Evolutionary conservation across 1,140 invertebrate species (phyloP), one percentile per base, ranked within the genome.

Genomic region (Arion vulgaris): DNA sequence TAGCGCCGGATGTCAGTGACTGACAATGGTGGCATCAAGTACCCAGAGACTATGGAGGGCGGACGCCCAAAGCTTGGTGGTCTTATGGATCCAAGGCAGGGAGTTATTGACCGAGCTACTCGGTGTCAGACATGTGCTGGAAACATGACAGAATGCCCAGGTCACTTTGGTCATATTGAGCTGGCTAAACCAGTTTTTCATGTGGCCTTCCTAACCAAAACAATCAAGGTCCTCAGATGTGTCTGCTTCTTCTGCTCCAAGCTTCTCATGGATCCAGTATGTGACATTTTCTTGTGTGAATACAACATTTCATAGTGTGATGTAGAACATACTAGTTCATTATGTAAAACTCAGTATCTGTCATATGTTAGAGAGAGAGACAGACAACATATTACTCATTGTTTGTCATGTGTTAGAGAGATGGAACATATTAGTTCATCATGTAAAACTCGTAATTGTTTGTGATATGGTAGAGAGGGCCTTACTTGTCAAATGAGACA

Each of bases 91-190:
- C 99, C 99, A 0, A 94, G 98, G 41, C 99, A 99, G 93, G 99
- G 99, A 83, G 98, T 98, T 19, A 97, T 99, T 36, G 98, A 99
- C 90, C 94, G 98, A 85, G 95, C 95, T 17, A 89, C 92, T 13
- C 94, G 97, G 72, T 99, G 98, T 92, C 98, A 98, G 92, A 99
- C 98, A 0, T 99, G 99, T 93, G 98, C 98, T 75, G 98, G 95
- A 36, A 99, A 98, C 88, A 98, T 99, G 96, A 96, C 96, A 1
- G 98, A 99, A 92, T 99, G 99, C 93, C 98, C 98, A 28, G 99
- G 99, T 0, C 99, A 99, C 92, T 99, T 99, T 94, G 99, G 98
- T n/a, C 99, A 99, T 91, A 96, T 99, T 85, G 98, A 99, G 92
- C 93, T 99, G 74, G 96, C 98, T 0, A 99, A 99, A 92, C 99